Percentiles rank a stretch among this genome's conserved stretches.
phyloP scores from a whole-genome alignment of 2,888 invertebrate genomes.

The Drosophila nr. fundita region DNA sequence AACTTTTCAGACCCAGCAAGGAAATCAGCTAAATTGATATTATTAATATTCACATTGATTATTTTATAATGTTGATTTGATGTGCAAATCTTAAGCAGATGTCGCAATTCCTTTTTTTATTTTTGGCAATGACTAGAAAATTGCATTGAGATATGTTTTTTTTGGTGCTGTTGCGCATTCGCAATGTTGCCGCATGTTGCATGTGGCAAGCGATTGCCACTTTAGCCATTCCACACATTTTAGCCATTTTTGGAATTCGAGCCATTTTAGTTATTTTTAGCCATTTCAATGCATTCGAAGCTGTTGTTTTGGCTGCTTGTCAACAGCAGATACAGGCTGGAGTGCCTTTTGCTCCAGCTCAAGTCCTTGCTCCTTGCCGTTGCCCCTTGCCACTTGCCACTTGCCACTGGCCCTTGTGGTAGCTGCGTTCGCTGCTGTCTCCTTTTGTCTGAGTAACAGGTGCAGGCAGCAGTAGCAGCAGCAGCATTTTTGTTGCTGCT shows the following conservation, averaged over 20 bases:
- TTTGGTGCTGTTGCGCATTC: constrained; percentile 65
- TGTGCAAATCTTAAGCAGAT: background rate
- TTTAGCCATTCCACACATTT: constrained; percentile 41
- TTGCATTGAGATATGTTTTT: constrained; percentile 55
- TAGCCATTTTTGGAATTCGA: constrained; percentile 46
- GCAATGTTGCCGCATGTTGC: constrained; percentile 46
- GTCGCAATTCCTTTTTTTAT: background rate
- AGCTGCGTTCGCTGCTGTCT: constrained; percentile 29
- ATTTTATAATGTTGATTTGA: too few relatives aligned
- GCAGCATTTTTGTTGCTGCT: constrained; percentile 44
- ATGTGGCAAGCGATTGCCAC: constrained; percentile 29
- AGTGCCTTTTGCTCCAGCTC: constrained; percentile 36
- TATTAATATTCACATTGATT: background rate
- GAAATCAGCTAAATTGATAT: background rate
- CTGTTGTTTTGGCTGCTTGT: constrained; percentile 56
- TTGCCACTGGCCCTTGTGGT: constrained; percentile 6
- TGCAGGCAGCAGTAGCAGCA: constrained; percentile 60
- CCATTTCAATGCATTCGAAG: constrained; percentile 70
- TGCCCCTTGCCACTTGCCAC: background rate
- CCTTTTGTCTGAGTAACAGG: constrained; percentile 71
- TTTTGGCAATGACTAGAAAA: constrained; percentile 52
- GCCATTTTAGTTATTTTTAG: constrained; percentile 42
- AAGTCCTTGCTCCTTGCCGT: background rate
- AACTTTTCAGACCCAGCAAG: background rate
- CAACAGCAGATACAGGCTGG: constrained; percentile 53